Evolutionary conservation across 2,888 invertebrate species (phyloP), one percentile per base, ranked within the genome.

Genomic region (Agrilus mali): DNA sequence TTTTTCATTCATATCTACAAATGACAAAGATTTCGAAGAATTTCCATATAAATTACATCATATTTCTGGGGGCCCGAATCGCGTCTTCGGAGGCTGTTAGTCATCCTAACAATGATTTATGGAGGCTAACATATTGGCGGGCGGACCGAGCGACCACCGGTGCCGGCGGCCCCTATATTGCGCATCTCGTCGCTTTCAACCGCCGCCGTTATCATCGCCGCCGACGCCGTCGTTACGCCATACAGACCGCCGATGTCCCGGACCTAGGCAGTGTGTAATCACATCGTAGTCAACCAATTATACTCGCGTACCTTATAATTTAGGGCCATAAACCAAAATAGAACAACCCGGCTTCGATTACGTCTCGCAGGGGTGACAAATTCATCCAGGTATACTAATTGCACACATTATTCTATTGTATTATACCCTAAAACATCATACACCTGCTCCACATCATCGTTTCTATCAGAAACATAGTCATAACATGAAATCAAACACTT

Each of bases 31-130:
- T 65, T 65, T 61, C 63, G 63, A 61, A 64, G 65, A 63, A 69
- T 69, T 69, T 69, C 68, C 69, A 69, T 69, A 69, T 69, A 69
- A 69, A 69, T 69, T 67, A 69, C 68, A 66, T 68, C 65, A 68
- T 69, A 69, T 69, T 68, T 68, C 66, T 66, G 63, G 59, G 52
- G 52, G 44, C 52, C 53, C 55, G 52, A 56, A 57, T 55, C 59
- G 61, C 61, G 63, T 62, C 64, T 64, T 64, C 58, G 58, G 59
- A 60, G 63, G 65, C 66, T 65, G 67, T 67, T 67, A 69, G 67
- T 69, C 68, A 68, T 68, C 64, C 67, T 65, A 67, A 68, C 68
- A 64, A 68, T 68, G 69, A 69, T 69, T 69, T 69, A 69, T 69
- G 63, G 65, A 61, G 58, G 63, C 65, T 61, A 67, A 68, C 69